Conservation (phyloP, 2,113 vertebrate species). For the Oncorhynchus mykiss region DNA sequence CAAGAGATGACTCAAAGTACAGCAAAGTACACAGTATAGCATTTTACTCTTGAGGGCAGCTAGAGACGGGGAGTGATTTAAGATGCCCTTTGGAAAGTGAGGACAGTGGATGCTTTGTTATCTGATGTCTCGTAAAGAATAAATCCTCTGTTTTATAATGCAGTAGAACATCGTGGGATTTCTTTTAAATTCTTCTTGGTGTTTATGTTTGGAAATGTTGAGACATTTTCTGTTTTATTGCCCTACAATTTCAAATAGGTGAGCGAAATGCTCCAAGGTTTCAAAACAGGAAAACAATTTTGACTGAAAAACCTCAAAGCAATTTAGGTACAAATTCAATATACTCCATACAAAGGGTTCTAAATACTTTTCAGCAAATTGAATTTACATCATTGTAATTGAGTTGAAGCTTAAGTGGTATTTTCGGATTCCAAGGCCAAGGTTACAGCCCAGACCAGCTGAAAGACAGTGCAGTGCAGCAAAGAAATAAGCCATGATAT, state of each 20-base stretch:
- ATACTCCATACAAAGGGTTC: conserved; percentile 40
- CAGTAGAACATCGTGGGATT: conserved; percentile 2
- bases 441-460: conserved; percentile 35
- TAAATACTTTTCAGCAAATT: conserved; percentile 40
- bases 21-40: no score
- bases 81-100: conserved; percentile 16
- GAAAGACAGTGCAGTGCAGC: conserved; percentile 34
- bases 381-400: conserved; percentile 38
- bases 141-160: conserved; percentile 16
- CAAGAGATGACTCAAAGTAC: no score
- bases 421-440: conserved; percentile 34
- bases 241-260: conserved; percentile 61
- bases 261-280: conserved; percentile 41
- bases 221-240: conserved; percentile 21
- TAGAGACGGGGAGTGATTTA: conserved; percentile 2
- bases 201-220: conserved; percentile 35
- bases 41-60: no score
- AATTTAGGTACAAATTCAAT: conserved; percentile 38
- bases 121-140: conserved; percentile 22
- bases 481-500: conserved; percentile 13
- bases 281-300: conserved; percentile 23
- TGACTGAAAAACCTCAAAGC: conserved; percentile 29
- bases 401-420: conserved; percentile 32
- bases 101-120: conserved; percentile 14
- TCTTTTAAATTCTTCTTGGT: conserved; percentile 19